These are phyloP conservation scores for Ianthella basta DNA, from an alignment of 37 sponge, comb jelly and placozoan genomes.

Conservation along the genomic window DNA sequence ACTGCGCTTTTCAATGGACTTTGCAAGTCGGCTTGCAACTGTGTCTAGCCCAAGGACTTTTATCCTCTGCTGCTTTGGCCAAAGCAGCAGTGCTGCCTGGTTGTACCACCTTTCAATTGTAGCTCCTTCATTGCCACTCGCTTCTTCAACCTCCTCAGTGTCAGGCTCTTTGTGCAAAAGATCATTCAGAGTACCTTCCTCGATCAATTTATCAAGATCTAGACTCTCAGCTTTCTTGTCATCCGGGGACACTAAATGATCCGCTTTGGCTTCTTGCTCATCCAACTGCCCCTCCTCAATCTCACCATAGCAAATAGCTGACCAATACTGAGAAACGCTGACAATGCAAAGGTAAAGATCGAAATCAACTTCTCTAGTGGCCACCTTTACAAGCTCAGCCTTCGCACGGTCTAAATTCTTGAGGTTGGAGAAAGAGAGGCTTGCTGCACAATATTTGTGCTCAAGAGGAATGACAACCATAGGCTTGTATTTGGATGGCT, in stretches of 20 bases:
- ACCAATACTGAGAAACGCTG: constrained; percentile 6
- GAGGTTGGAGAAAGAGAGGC: constrained; percentile 32
- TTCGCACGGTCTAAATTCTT: constrained; percentile 52
- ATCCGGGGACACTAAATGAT: neutral
- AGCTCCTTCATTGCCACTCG: constrained; percentile 44
- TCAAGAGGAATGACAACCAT: constrained; percentile 32
- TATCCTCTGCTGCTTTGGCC: constrained; percentile 2
- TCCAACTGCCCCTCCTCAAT: neutral
- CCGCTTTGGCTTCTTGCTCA: neutral
- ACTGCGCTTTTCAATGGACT: too few species aligned
- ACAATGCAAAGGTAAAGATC: constrained; percentile 34
- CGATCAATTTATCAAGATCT: neutral
- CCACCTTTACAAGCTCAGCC: constrained; percentile 16
- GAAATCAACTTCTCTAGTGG: constrained; percentile 17
- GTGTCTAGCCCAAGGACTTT: too few species aligned
- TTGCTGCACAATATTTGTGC: constrained; percentile 46
- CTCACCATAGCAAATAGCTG: neutral
- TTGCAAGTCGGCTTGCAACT: too few species aligned
- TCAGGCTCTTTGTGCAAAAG: neutral
- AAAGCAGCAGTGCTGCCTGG: constrained; percentile 35
- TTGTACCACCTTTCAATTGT: constrained; percentile 24
- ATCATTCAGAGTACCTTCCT: neutral
- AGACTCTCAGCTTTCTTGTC: neutral
- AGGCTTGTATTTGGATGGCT: neutral
- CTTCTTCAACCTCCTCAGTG: neutral